Conservation (phyloP, 23 tunicate genomes). For the Halocynthia aurantium region DNA sequence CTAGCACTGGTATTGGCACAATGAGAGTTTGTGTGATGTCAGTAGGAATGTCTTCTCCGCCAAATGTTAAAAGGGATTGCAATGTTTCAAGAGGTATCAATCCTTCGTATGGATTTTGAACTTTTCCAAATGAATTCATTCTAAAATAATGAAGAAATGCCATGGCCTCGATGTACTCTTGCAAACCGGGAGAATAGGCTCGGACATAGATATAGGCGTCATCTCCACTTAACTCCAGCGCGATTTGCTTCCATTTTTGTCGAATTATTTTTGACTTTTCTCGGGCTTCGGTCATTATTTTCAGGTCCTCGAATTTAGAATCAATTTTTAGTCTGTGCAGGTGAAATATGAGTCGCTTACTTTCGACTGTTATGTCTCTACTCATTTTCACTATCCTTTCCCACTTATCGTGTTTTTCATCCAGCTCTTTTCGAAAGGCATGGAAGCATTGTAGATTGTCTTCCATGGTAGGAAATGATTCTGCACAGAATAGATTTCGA, state of each 20-base stretch:
- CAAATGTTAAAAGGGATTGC: background rate
- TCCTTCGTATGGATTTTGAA: background rate
- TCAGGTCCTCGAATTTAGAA: background rate
- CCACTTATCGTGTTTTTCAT: constrained; percentile 28
- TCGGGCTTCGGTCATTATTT: constrained; percentile 4
- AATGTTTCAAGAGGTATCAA: background rate
- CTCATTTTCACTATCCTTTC: constrained; percentile 38
- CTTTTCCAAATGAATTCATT: background rate
- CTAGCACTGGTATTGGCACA: constrained; percentile 26
- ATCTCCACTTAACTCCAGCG: constrained; percentile 11
- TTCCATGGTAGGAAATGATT: too few species aligned
- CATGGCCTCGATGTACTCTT: constrained; percentile 49
- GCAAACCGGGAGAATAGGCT: constrained; percentile 48
- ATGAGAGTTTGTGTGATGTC: background rate
- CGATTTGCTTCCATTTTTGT: constrained; percentile 31
- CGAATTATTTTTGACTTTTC: background rate
- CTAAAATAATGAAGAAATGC: constrained; percentile 29
- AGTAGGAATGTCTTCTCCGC: background rate
- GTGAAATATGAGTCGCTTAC: constrained; percentile 39
- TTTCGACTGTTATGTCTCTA: constrained; percentile 45
- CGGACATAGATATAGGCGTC: constrained; percentile 31
- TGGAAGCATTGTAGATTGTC: background rate
- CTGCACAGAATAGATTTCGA: too few species aligned
- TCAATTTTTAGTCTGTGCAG: constrained; percentile 24
- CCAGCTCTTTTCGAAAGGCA: constrained; percentile 35